A percentile compares a stretch with the other conserved stretches of the same genome.
Evolutionary conservation across 2,888 invertebrate genomes (phyloP).

Genomic region (Nemapogon koenigi): DNA sequence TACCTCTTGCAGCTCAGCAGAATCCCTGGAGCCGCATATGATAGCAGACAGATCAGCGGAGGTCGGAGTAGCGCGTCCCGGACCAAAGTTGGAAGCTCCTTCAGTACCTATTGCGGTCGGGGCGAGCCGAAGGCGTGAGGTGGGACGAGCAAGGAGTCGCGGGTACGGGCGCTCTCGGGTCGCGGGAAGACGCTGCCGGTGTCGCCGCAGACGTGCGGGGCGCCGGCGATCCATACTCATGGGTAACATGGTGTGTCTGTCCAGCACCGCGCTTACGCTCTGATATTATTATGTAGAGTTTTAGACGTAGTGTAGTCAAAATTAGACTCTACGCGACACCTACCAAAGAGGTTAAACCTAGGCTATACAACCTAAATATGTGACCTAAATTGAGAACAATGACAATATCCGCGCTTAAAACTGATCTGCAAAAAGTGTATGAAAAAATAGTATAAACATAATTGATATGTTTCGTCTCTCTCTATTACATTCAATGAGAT

Average conservation of each 20-base stretch:
- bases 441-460: too few species aligned
- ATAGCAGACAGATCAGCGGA: slow-evolving; percentile 50
- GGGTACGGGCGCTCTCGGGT: slow-evolving; percentile 41
- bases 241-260: slow-evolving; percentile 62
- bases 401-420: too few species aligned
- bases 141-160: slow-evolving; percentile 34
- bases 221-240: slow-evolving; percentile 50
- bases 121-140: slow-evolving; percentile 28
- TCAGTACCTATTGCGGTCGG: slow-evolving; percentile 19
- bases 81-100: slow-evolving; percentile 20
- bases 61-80: slow-evolving; percentile 25
- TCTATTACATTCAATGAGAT: too few species aligned
- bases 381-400: too few species aligned
- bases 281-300: not conserved
- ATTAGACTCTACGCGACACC: too few species aligned
- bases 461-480: too few species aligned
- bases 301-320: too few species aligned
- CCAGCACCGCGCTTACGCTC: slow-evolving; percentile 25
- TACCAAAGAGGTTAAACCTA: too few species aligned
- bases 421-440: too few species aligned
- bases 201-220: slow-evolving; percentile 52
- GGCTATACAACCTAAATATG: too few species aligned
- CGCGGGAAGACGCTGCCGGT: slow-evolving; percentile 44
- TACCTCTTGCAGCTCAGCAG: slow-evolving; percentile 32
- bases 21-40: slow-evolving; percentile 45